Base-by-base conservation (phyloP, 2,888 invertebrate genomes). In the Limenitis arthemis region DNA sequence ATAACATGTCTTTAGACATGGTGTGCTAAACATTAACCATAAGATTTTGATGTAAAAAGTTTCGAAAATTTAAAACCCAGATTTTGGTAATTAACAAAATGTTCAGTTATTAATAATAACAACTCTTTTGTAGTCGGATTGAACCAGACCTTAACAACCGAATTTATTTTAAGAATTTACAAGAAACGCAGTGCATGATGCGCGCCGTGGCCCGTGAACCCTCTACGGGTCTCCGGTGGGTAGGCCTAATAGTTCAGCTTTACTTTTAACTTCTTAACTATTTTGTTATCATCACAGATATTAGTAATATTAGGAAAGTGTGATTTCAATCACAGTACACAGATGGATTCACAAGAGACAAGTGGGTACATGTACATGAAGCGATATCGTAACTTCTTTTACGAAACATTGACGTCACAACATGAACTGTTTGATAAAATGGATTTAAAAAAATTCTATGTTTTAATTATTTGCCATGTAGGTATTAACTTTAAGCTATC, bases 261-360 rank as follows among this genome's bases (percentile, higher is more conserved):
- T 63, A 69, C 63, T 68, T 65, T 68, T n/a, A 66, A 69, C 65
- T 68, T 61, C 72, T 75, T 72, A 75, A 70, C 69, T 77, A 79
- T 75, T 56, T 61, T 70, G 76, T 58, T 61, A 71, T 77, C 75
- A 84, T 84, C 84, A 85, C 84, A 85, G 85, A 78, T 76, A 79
- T 75, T 72, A 77, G 71, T 76, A 74, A 44, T 75, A 77, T 75
- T 75, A 81, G 77, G 75, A 77, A 70, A 79, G 69, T 72, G 79
- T 82, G 77, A 82, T 71, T 60, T 58, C 54, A 59, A 76, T 77
- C 78, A 77, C 79, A 75, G 66, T 70, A 73, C 62, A 70, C 61
- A 53, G 56, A 58, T 60, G 51, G 47, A 51, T 63, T 67, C 54
- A 57, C 50, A 52, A 68, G 64, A 64, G 67, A 68, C 33, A 51